phyloP scores from a whole-genome alignment of 2,888 invertebrate species.

The Scaptomyza caliginosa region DNA sequence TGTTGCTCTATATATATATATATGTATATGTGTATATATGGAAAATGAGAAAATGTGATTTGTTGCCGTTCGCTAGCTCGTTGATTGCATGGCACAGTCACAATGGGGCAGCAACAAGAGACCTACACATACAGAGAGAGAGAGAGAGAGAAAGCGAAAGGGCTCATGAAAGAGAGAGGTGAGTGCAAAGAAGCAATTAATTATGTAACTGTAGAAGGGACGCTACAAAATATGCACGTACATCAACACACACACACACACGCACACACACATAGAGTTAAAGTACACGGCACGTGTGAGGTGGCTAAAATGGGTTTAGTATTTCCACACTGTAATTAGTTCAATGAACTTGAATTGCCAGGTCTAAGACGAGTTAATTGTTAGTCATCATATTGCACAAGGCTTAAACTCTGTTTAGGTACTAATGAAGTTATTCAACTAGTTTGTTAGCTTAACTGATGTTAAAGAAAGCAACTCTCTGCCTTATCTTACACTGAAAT shows the following conservation, averaged over 20 bases:
- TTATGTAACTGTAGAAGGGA: constrained; percentile 48
- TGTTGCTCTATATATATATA: neutral
- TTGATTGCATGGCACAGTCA: constrained; percentile 25
- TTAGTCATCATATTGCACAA: neutral
- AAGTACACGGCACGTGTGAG: neutral
- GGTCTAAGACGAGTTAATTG: neutral
- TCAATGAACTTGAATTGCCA: constrained; percentile 3
- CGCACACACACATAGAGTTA: neutral
- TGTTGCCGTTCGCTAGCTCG: constrained; percentile 28
- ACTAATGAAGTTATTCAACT: neutral
- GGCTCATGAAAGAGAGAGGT: no score
- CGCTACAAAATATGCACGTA: neutral
- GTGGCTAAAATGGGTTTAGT: neutral
- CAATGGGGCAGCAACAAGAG: constrained; percentile 25
- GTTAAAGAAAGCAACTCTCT: no score
- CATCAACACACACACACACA: neutral
- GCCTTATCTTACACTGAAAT: constrained; percentile 1
- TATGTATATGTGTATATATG: constrained; percentile 12
- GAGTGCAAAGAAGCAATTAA: constrained; percentile 47
- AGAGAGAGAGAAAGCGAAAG: neutral
- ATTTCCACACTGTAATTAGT: constrained; percentile 2
- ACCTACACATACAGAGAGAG: neutral
- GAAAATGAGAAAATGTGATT: constrained; percentile 67
- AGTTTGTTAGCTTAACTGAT: neutral
- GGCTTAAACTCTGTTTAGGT: neutral